Conservation (phyloP, 2,797 vertebrate genomes). For the Takifugu rubripes region DNA sequence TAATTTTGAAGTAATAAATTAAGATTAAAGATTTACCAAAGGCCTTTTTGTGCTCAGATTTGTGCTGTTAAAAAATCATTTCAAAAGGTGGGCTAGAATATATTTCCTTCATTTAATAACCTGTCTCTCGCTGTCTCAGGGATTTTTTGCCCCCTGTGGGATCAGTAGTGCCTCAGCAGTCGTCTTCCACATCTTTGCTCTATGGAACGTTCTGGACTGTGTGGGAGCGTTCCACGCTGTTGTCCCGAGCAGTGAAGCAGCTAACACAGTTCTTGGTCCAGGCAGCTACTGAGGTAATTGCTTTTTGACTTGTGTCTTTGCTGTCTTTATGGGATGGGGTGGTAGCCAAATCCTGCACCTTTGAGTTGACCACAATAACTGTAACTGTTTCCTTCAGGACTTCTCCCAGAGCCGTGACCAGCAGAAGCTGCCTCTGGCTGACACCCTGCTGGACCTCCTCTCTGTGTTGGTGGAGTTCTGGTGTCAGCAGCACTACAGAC, state of each 20-base stretch:
- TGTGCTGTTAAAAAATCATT: neutral
- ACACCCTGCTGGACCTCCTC: slow-evolving; percentile 80
- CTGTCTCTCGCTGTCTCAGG: slow-evolving; percentile 32
- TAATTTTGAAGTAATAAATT: too few species aligned
- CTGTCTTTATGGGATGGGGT: slow-evolving; percentile 2
- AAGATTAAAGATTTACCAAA: too few species aligned
- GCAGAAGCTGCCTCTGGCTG: slow-evolving; percentile 72
- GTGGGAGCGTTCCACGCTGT: slow-evolving; percentile 73
- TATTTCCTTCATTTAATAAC: neutral
- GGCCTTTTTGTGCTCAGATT: too few species aligned
- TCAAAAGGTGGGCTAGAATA: neutral
- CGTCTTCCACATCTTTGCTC: slow-evolving; percentile 56
- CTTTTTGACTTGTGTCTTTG: neutral
- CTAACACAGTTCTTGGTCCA: slow-evolving; percentile 63
- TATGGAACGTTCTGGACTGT: slow-evolving; percentile 74
- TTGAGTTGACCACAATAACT: neutral
- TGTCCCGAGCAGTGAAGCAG: slow-evolving; percentile 67
- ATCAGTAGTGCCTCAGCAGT: slow-evolving; percentile 20
- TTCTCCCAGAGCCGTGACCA: slow-evolving; percentile 45
- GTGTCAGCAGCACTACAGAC: slow-evolving; percentile 82
- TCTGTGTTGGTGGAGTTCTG: slow-evolving; percentile 88
- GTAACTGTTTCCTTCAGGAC: slow-evolving; percentile 31
- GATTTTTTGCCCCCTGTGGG: slow-evolving; percentile 27
- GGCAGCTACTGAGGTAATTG: slow-evolving; percentile 49
- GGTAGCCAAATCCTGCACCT: neutral